Conservation (phyloP, 2,888 invertebrate genomes). For the Parapristionchus giblindavisi region DNA sequence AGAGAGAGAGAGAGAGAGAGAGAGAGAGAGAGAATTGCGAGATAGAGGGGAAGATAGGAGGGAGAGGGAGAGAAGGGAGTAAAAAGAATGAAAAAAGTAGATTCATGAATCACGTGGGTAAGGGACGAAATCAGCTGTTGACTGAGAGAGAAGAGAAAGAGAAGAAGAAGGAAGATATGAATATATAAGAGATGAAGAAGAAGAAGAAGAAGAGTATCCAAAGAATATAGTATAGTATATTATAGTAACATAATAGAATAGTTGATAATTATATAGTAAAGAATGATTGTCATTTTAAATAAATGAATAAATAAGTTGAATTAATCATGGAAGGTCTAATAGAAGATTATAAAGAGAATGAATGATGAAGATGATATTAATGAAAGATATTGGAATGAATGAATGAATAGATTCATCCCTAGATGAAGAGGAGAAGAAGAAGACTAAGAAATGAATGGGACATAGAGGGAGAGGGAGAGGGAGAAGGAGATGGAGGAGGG, state of each 20-base stretch:
- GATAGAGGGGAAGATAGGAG: not conserved
- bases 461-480: slow-evolving; percentile 31
- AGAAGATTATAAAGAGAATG: slow-evolving; percentile 14
- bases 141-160: not conserved
- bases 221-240: not conserved
- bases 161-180: not conserved
- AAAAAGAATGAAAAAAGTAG: not conserved
- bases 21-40: slow-evolving; percentile 1
- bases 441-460: not conserved
- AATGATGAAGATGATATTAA: slow-evolving; percentile 8
- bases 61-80: slow-evolving; percentile 2
- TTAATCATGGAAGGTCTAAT: not conserved
- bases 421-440: slow-evolving; percentile 33
- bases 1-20: too few species aligned
- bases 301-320: not conserved
- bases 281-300: not conserved
- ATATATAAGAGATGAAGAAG: slow-evolving; percentile 8
- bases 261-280: not conserved
- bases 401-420: too few species aligned
- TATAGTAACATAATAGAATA: slow-evolving; percentile 4
- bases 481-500: slow-evolving; percentile 30
- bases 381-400: not conserved
- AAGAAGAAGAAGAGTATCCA: not conserved
- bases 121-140: not conserved
- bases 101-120: not conserved